Evolutionary conservation across 37 sponge, comb jelly and placozoan species (phyloP), one percentile per base, ranked within the genome.

Genomic region (Cladorhizidae sp.): DNA sequence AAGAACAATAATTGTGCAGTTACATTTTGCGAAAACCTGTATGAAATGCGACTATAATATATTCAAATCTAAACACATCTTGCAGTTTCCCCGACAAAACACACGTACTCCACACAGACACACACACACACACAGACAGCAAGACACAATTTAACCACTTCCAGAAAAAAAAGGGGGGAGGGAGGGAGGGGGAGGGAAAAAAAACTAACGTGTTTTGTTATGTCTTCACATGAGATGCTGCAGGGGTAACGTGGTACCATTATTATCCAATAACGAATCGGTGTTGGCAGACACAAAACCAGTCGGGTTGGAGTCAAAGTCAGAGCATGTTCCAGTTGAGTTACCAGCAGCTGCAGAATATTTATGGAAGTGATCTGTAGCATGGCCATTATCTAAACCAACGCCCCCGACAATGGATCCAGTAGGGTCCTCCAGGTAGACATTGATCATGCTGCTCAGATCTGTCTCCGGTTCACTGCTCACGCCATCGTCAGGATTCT

Each of bases 391-490:
- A 22, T 85, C 79, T 43, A 85, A 72, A 42, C 82, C 69, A 20
- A 69, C 82, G 0, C 62, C 55, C 32, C 23, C 26, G 3, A 64
- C 74, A 3, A 51, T 33, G 15, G 55, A 35, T 5, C 75, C 33
- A 29, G 67, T 39, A 0, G 59, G 39, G 39, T 82, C 83, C 0
- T 88, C 88, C 43, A 88, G 58, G 45, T 88, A 88, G 12, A 83
- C 83, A 37, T 77, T 81, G 65, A 88, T 88, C 83, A 88, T 83
- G 79, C 82, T 88, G 33, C 79, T 77, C 1, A 88, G 63, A 52
- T 88, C 88, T 6, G 52, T 52, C 68, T 87, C 88, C 2, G 77
- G 71, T 71, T 43, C 71, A 41, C 88, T 83, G 1, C 76, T 54
- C 17, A 77, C 81, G n/a, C 78, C 76, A 35, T 88, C 88, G 8